Percentiles rank a stretch among this genome's conserved stretches.
These are phyloP conservation scores for Phenganax subtilis DNA, from an alignment of 92 coral and sea anemone genomes.

Conservation along the genomic window DNA sequence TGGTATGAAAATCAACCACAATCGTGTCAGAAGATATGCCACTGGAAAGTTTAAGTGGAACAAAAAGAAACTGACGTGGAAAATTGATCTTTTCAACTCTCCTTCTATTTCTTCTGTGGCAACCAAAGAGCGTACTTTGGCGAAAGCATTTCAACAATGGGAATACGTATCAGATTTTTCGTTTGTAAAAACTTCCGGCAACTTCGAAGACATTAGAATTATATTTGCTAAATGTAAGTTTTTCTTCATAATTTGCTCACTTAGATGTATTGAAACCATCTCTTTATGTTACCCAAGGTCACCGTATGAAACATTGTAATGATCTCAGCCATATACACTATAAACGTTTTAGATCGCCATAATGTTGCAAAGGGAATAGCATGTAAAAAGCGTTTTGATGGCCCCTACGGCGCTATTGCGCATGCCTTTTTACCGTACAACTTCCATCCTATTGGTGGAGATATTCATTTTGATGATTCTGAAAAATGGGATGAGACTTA, in stretches of 20 bases:
- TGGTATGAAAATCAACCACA: constrained; percentile 6
- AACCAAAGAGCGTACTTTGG: background rate
- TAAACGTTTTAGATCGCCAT: too few relatives aligned
- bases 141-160: constrained; percentile 31
- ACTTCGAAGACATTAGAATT: constrained; percentile 48
- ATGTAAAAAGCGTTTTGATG: constrained; percentile 50
- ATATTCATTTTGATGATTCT: constrained; percentile 79
- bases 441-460: constrained; percentile 40
- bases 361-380: too few relatives aligned
- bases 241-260: background rate
- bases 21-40: constrained; percentile 41
- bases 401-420: constrained; percentile 50
- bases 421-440: constrained; percentile 57
- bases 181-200: constrained; percentile 51
- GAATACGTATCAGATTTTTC: constrained; percentile 23
- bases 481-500: constrained; percentile 56
- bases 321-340: too few relatives aligned
- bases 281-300: too few relatives aligned
- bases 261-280: too few relatives aligned
- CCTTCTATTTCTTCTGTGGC: too few relatives aligned
- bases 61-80: constrained; percentile 47
- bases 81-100: background rate
- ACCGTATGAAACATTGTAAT: too few relatives aligned
- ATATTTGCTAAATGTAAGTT: constrained; percentile 36
- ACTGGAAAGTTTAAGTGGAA: constrained; percentile 23